Evolutionary conservation across 2,888 invertebrate genomes (phyloP), one percentile per base, ranked within the genome.

Genomic region (Priocnemis perturbator): DNA sequence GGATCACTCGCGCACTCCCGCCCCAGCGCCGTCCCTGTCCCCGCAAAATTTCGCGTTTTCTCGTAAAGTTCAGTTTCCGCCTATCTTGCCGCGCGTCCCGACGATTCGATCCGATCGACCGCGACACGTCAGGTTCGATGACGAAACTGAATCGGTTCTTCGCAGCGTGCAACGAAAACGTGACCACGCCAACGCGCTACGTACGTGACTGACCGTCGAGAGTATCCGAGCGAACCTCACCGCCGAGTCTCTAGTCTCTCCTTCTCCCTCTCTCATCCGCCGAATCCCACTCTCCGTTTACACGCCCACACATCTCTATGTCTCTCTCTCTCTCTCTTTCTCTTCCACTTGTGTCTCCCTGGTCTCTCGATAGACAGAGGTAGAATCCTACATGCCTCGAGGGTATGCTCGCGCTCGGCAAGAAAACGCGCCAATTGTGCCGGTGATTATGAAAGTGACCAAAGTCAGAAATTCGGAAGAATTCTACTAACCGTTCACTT

Each of bases 141-240:
- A 80, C 69, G 78, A 80, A 79, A 80, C 21, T 21, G 15, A 67
- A 66, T 71, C 62, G 64, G 50, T 21, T 37, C 55, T 71, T 73
- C 69, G 60, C 69, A 20, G 63, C 58, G 60, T 62, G 26, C 2
- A 68, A 71, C 56, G 66, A 68, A 69, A 77, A 72, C 69, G 70
- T 72, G 67, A 65, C 65, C 59, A 52, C 69, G 56, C 61, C 52
- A 19, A 71, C 63, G 75, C 59, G 76, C 71, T 80, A 73, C 71
- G 72, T 79, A 66, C 74, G 78, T 78, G 74, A 79, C 81, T 81
- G 81, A 57, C 57, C 67, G 73, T 15, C 37, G 50, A 67, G 73
- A 76, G 64, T 76, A 76, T 74, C 67, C 69, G 50, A 70, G 67
- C 44, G 72, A 69, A 60, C 66, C 72, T 69, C 67, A 60, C 60